These are phyloP conservation scores for Selene dorsalis DNA, from an alignment of 2,797 vertebrate genomes.

Conservation along the genomic window DNA sequence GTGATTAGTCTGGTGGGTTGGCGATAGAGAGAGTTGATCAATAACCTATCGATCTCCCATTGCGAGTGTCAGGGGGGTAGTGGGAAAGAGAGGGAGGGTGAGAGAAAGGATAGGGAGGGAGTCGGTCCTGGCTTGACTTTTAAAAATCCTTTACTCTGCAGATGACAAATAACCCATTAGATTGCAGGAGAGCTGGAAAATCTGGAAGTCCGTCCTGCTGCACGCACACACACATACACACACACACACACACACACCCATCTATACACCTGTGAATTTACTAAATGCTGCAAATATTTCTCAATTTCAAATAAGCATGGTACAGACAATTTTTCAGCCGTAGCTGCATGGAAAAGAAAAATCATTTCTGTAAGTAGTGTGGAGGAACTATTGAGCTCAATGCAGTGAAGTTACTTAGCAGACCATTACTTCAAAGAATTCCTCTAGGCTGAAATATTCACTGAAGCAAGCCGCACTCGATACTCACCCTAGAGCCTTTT, in stretches of 20 bases:
- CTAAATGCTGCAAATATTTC: constrained; percentile 53
- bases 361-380: constrained; percentile 78
- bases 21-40: constrained; percentile 91
- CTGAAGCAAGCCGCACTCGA: constrained; percentile 73
- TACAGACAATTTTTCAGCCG: constrained; percentile 54
- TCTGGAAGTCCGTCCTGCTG: constrained; percentile 62
- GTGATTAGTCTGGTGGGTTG: constrained; percentile 91
- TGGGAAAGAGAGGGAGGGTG: constrained; percentile 80
- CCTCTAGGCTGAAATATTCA: constrained; percentile 80
- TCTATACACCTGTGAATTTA: constrained; percentile 20
- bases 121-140: constrained; percentile 87
- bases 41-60: constrained; percentile 87
- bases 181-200: constrained; percentile 80
- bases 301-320: constrained; percentile 48
- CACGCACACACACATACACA: constrained; percentile 26
- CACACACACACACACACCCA: constrained; percentile 7
- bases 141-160: constrained; percentile 90
- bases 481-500: constrained; percentile 69
- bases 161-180: constrained; percentile 89
- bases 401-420: constrained; percentile 82
- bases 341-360: constrained; percentile 62
- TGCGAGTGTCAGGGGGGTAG: constrained; percentile 86
- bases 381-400: constrained; percentile 80
- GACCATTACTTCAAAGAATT: constrained; percentile 82
- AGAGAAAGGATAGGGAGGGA: constrained; percentile 79